Evolutionary conservation across 2,888 invertebrate genomes (phyloP).

Genomic region (Omphaloscelis lunosa): DNA sequence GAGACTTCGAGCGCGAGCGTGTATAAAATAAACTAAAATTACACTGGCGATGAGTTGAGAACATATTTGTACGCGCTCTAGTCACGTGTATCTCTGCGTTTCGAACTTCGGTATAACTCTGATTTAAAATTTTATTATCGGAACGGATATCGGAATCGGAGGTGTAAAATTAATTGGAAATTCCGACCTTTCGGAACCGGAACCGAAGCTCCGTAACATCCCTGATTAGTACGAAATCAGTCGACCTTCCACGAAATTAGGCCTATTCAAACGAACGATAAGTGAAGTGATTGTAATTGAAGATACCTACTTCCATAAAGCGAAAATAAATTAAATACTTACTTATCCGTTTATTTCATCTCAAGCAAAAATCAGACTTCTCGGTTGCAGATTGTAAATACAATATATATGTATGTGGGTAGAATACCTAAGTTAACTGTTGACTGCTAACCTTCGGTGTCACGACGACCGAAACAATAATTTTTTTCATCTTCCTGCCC

Average conservation of each 20-base stretch:
- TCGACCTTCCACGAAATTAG: constrained; percentile 13
- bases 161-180: too few species aligned
- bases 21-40: too few species aligned
- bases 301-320: neutral
- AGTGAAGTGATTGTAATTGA: constrained; percentile 20
- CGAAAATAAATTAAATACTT: too few species aligned
- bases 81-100: too few species aligned
- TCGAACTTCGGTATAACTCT: too few species aligned
- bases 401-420: neutral
- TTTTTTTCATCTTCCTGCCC: neutral
- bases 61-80: too few species aligned
- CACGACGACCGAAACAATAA: neutral
- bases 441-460: neutral
- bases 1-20: too few species aligned
- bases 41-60: too few species aligned
- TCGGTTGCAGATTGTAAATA: neutral
- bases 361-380: neutral
- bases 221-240: neutral
- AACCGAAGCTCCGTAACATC: too few species aligned
- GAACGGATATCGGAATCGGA: too few species aligned
- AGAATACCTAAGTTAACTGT: neutral
- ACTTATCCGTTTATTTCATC: neutral
- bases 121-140: too few species aligned
- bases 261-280: constrained; percentile 1
- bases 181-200: too few species aligned